Percentiles rank a stretch among this genome's conserved stretches.
These are phyloP conservation scores for Timema cristinae DNA, from an alignment of 2,888 invertebrate genomes.

Conservation along the genomic window DNA sequence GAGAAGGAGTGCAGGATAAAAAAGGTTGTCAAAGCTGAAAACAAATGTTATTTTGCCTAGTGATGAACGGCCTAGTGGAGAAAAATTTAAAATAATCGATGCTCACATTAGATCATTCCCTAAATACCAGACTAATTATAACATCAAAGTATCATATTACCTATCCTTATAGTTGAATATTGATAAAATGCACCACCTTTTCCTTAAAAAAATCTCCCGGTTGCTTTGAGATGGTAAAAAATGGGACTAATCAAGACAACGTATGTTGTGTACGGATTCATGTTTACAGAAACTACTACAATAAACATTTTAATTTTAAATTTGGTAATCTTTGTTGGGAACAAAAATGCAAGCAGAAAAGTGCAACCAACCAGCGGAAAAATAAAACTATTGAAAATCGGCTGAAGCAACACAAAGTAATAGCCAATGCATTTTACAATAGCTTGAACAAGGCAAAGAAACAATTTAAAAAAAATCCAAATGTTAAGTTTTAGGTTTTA, in stretches of 20 bases:
- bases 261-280: slow-evolving; percentile 4
- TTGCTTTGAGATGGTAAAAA: background rate
- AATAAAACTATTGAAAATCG: background rate
- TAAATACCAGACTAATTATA: background rate
- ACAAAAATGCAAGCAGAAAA: background rate
- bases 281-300: slow-evolving; percentile 9
- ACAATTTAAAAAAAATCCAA: background rate
- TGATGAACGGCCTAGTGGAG: background rate
- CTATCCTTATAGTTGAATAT: background rate
- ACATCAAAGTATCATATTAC: background rate
- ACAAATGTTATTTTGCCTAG: background rate
- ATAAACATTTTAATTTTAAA: slow-evolving; percentile 3
- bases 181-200: background rate
- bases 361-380: background rate
- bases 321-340: background rate
- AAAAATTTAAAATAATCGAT: background rate
- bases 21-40: background rate
- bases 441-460: background rate
- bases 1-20: background rate
- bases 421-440: background rate
- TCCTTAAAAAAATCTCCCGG: background rate
- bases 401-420: background rate
- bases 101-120: background rate
- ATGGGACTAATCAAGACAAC: background rate
- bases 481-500: background rate